Base-by-base conservation (phyloP, 2,888 invertebrate genomes). In the Megamerina dolium region DNA sequence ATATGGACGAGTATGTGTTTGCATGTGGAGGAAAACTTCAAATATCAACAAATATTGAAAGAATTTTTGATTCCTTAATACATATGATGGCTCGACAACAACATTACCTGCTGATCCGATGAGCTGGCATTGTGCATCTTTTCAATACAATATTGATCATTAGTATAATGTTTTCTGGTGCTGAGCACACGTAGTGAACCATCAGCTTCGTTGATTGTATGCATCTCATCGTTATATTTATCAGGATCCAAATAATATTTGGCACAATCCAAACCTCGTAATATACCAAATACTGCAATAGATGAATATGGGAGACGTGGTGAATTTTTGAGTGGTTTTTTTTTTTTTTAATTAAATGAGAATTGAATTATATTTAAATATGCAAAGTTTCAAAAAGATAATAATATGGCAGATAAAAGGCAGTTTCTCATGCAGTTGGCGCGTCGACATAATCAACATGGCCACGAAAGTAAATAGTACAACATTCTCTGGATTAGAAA, bases 101-200 rank as follows among this genome's bases (percentile, higher is more conserved):
- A 16, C 32, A 34, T 54, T 60, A 68, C 69, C 62, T 60, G 61
- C 51, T 59, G 56, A 34, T 58, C 52, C 12, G 46, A 37, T 21
- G 37, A 29, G 13, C 56, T 45, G 2, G 56, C 43, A 21, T 56
- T 56, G 5, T 45, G 51, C 10, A 63, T 57, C 47, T 62, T 63
- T 45, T 70, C 70, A 12, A 69, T 50, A 35, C 70, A 70, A 51
- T 68, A 70, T 37, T 67, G 60, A 16, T 48, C 52, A 45, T 66
- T 68, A 14, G 59, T 54, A 44, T 60, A 63, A 4, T 44, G 50
- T 45, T 57, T 60, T 8, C 40, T 49, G n/a, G 58, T 56, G 8
- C 48, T 49, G 10, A 57, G 52, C 12, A 68, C 47, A 42, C 56
- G 55, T 2, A 70, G 51, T 0, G 65, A 63, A 12, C 70, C 69